phyloP scores from a whole-genome alignment of 1,140 invertebrate genomes.

The Hyles euphorbiae region DNA sequence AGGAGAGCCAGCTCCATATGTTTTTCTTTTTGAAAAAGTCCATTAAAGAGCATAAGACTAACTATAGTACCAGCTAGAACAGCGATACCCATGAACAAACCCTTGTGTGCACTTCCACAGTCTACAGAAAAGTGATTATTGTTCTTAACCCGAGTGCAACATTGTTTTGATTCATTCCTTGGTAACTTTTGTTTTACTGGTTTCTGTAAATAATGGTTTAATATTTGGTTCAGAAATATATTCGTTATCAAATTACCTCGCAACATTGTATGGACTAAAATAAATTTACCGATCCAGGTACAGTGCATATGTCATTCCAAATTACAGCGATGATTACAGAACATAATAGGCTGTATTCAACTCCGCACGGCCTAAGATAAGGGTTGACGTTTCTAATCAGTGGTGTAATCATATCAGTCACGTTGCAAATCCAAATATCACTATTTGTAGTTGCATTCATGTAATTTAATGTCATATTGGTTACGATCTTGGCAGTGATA shows the following conservation, averaged over 20 bases:
- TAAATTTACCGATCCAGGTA: slow-evolving; percentile 65
- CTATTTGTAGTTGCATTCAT: slow-evolving; percentile 31
- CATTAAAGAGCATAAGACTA: slow-evolving; percentile 84
- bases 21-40: slow-evolving; percentile 79
- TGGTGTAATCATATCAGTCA: slow-evolving; percentile 77
- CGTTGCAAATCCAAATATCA: slow-evolving; percentile 57
- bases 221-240: no score
- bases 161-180: slow-evolving; percentile 39
- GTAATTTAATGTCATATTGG: slow-evolving; percentile 24
- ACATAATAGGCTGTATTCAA: slow-evolving; percentile 84
- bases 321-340: slow-evolving; percentile 80
- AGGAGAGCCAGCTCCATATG: slow-evolving; percentile 77
- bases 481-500: slow-evolving; percentile 20
- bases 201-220: slow-evolving; percentile 30
- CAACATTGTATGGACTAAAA: background rate
- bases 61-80: slow-evolving; percentile 83
- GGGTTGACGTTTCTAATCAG: slow-evolving; percentile 80
- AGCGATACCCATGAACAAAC: slow-evolving; percentile 82
- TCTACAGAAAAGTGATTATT: slow-evolving; percentile 82
- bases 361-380: slow-evolving; percentile 83
- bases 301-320: slow-evolving; percentile 79
- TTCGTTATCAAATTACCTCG: background rate
- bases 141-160: slow-evolving; percentile 44
- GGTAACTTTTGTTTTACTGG: slow-evolving; percentile 17
- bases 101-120: slow-evolving; percentile 83